Evolutionary conservation across 64 coral and sea anemone genomes (phyloP).

Genomic region (Stylophora pistillata): DNA sequence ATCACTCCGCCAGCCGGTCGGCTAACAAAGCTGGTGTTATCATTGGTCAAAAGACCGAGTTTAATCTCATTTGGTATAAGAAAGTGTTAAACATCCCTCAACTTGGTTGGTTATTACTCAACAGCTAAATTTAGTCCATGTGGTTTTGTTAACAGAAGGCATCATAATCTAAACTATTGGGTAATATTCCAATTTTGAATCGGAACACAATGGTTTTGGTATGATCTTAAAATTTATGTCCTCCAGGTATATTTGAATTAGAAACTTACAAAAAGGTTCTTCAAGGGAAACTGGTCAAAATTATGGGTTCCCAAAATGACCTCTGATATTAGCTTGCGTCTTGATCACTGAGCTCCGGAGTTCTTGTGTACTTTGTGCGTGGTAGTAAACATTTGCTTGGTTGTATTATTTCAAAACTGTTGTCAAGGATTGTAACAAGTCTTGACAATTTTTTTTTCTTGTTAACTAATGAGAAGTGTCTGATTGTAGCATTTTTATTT

Average conservation of each 20-base stretch:
- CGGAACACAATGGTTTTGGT: not conserved
- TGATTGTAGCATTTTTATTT: no score
- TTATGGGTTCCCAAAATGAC: not conserved
- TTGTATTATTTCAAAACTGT: not conserved
- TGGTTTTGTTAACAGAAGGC: not conserved
- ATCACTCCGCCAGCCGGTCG: slow-evolving; percentile 65
- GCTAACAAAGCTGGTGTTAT: slow-evolving; percentile 54
- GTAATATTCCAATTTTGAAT: not conserved
- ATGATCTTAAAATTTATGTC: no score
- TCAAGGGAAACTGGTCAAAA: no score
- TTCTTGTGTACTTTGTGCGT: slow-evolving; percentile 26
- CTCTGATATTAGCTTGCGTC: slow-evolving; percentile 17
- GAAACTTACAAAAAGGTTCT: no score
- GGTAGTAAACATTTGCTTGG: not conserved
- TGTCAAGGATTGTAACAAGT: no score
- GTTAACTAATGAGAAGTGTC: no score
- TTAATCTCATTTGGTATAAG: not conserved
- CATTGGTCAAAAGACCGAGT: slow-evolving; percentile 43
- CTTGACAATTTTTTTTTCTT: no score
- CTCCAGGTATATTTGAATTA: no score
- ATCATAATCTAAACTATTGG: not conserved
- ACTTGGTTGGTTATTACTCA: slow-evolving; percentile 6
- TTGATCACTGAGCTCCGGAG: slow-evolving; percentile 16
- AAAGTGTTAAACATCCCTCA: not conserved
- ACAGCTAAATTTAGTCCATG: not conserved